A percentile compares a stretch with the other conserved stretches of the same genome.
Conservation (phyloP, 1,140 invertebrate genomes). For the Hycleus phaleratus region DNA sequence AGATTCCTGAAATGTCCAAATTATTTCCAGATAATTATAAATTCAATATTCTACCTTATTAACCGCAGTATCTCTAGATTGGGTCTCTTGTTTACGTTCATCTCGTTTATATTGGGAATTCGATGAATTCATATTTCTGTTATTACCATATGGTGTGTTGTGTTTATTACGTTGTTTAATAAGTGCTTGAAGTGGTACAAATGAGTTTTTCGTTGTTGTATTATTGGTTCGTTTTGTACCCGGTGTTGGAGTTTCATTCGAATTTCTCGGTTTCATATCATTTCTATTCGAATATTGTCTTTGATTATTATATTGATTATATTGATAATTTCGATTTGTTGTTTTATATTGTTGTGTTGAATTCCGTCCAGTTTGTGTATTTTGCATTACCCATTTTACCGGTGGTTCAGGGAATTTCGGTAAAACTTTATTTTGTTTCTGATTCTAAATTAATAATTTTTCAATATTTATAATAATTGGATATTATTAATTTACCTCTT, state of each 20-base stretch:
- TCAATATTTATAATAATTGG: background rate
- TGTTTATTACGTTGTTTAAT: slow-evolving; percentile 19
- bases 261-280: background rate
- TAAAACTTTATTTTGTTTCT: slow-evolving; percentile 17
- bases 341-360: slow-evolving; percentile 22
- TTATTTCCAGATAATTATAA: too few relatives aligned
- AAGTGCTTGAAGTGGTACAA: slow-evolving; percentile 8
- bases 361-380: slow-evolving; percentile 2
- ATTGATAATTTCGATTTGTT: background rate
- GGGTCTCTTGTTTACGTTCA: slow-evolving; percentile 7
- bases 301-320: too few relatives aligned
- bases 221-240: slow-evolving; percentile 10
- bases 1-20: slow-evolving; percentile 26
- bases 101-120: too few relatives aligned
- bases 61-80: slow-evolving; percentile 9
- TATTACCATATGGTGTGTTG: too few relatives aligned
- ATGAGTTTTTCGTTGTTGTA: slow-evolving; percentile 11
- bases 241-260: background rate
- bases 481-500: slow-evolving; percentile 1
- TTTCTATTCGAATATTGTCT: background rate
- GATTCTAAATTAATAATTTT: background rate
- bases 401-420: slow-evolving; percentile 30
- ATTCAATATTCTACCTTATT: background rate
- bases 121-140: too few relatives aligned
- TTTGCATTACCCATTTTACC: slow-evolving; percentile 33